Base-by-base conservation (phyloP, 2,797 vertebrate species). In the Morelia viridis region DNA sequence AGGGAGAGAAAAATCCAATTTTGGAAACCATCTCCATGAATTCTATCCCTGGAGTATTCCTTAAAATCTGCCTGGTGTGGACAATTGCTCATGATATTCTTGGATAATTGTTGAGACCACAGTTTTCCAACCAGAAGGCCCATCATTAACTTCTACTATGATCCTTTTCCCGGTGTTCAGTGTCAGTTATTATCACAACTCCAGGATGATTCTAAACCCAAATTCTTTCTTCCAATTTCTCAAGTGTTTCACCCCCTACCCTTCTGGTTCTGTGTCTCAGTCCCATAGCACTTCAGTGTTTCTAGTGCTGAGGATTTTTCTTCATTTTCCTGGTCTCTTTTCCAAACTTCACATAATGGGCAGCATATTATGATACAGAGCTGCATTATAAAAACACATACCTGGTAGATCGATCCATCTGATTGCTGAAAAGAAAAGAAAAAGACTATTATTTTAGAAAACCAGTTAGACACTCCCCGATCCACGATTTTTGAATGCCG, bases 401-500 rank as follows among this genome's bases (percentile, higher is more conserved):
- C 80, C 28, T 91, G 84, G 60, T 53, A 60, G 90, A 87, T 89
- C 83, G 28, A 89, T 91, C 60, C 91, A 87, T 91, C 62, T 50
- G 90, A 56, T 92, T 31, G 89, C 1, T n/a, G 84, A 65, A 87
- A 56, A 91, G 28, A 64, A 0, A 17, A 19, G n/a, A 13, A 13
- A 13, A 31, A 5, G 13, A 6, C n/a, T 31, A 68, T n/a, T 31
- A 31, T 65, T 68, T 65, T n/a, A 31, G 4, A 65, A 65, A 65
- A 65, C 28, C 3, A n/a, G 65, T 56, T 57, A 3, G 6, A 57
- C n/a, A 28, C 61, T 19, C 56, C 90, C 53, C 93, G 92, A 94
- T 91, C 62, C 68, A 90, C 28, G 35, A 95, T 94, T 95, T 96
- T 95, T 86, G 89, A 95, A 93, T 96, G 94, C 68, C 91, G 93